phyloP scores from a whole-genome alignment of 2,797 vertebrate genomes.

The Thripadectes ignobilis region DNA sequence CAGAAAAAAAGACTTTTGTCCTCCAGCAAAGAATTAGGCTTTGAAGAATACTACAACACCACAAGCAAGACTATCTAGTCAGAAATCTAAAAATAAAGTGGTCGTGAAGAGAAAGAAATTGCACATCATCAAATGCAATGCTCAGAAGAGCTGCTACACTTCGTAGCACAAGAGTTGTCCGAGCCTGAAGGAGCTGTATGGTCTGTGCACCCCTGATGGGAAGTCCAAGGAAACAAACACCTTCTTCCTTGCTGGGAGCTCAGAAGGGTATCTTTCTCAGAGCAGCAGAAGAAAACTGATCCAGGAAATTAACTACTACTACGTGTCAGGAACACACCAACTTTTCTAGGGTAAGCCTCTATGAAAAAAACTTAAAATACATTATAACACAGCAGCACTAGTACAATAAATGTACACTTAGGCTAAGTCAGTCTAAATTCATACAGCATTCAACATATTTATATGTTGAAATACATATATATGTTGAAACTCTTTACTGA shows the following conservation, averaged over 20 bases:
- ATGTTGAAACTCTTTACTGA: background rate
- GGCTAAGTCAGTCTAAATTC: background rate
- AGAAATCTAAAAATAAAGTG: background rate
- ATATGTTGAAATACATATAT: background rate
- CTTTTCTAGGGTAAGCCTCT: background rate
- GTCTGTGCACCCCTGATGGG: background rate
- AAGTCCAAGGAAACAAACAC: background rate
- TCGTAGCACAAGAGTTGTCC: background rate
- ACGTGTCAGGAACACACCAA: background rate
- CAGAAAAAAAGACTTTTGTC: background rate
- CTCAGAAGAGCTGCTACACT: background rate
- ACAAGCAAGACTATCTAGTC: background rate
- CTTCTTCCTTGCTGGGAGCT: background rate
- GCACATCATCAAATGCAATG: fast-evolving
- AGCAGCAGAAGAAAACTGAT: background rate
- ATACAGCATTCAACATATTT: background rate
- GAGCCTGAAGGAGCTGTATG: background rate
- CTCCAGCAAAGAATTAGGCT: background rate
- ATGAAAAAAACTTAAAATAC: background rate
- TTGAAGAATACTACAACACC: background rate
- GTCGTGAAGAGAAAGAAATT: background rate
- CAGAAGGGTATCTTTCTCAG: background rate
- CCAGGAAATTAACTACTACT: background rate
- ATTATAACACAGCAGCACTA: background rate
- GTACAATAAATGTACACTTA: background rate